Percentiles rank a stretch among this genome's conserved stretches.
phyloP scores from a whole-genome alignment of 2,888 invertebrate genomes.

The Myopa testacea region DNA sequence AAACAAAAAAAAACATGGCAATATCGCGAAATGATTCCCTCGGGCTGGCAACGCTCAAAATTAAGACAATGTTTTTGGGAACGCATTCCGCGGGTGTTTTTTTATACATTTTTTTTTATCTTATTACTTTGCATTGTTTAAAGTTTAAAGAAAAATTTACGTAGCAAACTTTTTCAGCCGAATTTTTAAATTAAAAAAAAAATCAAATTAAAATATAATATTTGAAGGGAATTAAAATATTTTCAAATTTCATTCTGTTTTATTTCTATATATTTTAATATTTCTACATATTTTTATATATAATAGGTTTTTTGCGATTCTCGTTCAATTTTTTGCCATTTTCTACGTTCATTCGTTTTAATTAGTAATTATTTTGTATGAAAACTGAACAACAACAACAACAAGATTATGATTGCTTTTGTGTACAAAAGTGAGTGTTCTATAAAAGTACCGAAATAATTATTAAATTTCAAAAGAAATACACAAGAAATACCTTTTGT shows the following conservation, averaged over 20 bases:
- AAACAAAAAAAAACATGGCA: constrained; percentile 28
- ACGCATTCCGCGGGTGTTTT: not conserved
- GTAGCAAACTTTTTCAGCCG: not conserved
- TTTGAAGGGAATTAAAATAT: not conserved
- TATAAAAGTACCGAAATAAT: too few relatives aligned
- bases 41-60: constrained; percentile 24
- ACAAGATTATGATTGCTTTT: not conserved
- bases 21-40: constrained; percentile 34
- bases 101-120: not conserved
- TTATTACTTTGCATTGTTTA: not conserved
- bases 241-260: not conserved
- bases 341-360: not conserved
- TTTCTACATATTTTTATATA: not conserved
- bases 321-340: not conserved
- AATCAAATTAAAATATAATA: not conserved
- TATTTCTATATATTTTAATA: not conserved
- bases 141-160: not conserved
- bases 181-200: not conserved
- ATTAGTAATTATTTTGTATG: not conserved
- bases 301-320: too few relatives aligned
- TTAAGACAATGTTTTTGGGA: constrained; percentile 30
- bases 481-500: too few relatives aligned
- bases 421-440: not conserved
- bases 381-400: not conserved
- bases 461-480: too few relatives aligned